These are phyloP conservation scores for Spodoptera picta DNA, from an alignment of 2,888 invertebrate species.

Conservation along the genomic window DNA sequence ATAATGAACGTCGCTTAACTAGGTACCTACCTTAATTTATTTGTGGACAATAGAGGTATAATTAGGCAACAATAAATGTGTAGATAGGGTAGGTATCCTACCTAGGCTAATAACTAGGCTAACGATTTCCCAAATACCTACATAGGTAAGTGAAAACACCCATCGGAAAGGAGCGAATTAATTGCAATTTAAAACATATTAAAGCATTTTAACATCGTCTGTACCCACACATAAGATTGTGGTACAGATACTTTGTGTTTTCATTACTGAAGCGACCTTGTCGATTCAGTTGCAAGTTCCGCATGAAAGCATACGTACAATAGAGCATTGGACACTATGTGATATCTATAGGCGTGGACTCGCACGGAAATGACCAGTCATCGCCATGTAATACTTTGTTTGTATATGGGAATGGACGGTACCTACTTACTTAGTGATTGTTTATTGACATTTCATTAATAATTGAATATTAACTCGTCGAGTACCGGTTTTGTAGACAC, in stretches of 20 bases:
- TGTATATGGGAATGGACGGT: conserved; percentile 21
- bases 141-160: no score
- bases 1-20: no score
- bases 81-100: no score
- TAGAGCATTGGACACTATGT: conserved; percentile 61
- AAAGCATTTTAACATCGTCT: conserved; percentile 41
- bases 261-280: conserved; percentile 71
- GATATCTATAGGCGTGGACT: conserved; percentile 61
- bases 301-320: conserved; percentile 77
- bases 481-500: no score
- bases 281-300: conserved; percentile 75
- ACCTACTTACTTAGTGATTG: conserved; percentile 23
- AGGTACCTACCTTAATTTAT: no score
- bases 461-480: no score
- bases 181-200: no score
- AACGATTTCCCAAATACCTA: no score
- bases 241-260: conserved; percentile 55
- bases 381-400: conserved; percentile 49
- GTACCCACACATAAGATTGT: conserved; percentile 60
- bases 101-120: no score
- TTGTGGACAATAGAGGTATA: no score
- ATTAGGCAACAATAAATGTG: no score
- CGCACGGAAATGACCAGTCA: conserved; percentile 66
- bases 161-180: no score
- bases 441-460: conserved; percentile 1